These are phyloP conservation scores for Megalurothrips usitatus DNA, from an alignment of 2,888 invertebrate genomes.

Conservation along the genomic window DNA sequence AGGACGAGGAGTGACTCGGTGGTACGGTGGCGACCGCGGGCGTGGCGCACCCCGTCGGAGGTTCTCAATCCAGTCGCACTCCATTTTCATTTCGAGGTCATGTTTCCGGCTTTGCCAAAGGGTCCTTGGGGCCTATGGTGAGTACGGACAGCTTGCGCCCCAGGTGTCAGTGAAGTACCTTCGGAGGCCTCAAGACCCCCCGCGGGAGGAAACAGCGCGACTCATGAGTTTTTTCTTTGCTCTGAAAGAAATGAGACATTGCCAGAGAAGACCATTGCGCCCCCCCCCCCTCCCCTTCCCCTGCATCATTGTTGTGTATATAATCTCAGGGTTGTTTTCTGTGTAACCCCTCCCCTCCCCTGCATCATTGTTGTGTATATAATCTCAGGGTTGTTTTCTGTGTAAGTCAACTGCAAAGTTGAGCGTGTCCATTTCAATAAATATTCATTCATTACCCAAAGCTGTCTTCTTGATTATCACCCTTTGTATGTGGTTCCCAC, in stretches of 20 bases:
- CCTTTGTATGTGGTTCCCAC: background rate
- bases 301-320: background rate
- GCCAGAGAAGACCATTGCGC: too few species aligned
- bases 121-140: too few species aligned
- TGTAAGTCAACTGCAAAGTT: background rate
- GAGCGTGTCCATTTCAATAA: background rate
- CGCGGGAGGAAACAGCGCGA: too few species aligned
- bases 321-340: background rate
- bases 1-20: too few species aligned
- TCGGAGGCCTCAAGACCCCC: too few species aligned
- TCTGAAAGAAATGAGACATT: background rate
- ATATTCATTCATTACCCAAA: background rate
- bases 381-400: background rate
- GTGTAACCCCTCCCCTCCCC: too few species aligned
- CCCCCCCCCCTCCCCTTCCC: too few species aligned
- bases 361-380: background rate
- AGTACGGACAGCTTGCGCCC: too few species aligned
- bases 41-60: too few species aligned
- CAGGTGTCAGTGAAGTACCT: too few species aligned
- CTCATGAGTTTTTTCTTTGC: background rate
- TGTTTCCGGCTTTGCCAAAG: background rate
- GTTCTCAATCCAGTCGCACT: too few species aligned
- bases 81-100: background rate
- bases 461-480: background rate
- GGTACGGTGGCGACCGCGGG: too few species aligned